Evolutionary conservation across 2,113 vertebrate genomes (phyloP).

Genomic region (Planiliza haematocheilus): DNA sequence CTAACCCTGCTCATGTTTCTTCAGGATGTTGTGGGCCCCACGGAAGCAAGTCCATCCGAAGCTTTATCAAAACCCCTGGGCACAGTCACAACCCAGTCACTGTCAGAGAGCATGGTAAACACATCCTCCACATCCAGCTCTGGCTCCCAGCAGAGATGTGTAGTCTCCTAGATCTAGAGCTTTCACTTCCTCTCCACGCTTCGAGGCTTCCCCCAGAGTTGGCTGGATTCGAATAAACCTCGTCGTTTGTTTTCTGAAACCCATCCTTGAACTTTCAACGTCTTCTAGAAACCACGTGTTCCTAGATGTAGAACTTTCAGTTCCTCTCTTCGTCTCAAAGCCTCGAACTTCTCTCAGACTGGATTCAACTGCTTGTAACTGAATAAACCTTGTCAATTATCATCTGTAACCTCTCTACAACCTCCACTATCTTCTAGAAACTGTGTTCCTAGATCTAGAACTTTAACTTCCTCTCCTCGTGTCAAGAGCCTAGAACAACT

Average conservation of each 20-base stretch:
- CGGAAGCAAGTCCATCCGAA: conserved; percentile 60
- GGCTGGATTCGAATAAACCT: background rate
- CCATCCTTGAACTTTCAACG: background rate
- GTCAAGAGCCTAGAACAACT: background rate
- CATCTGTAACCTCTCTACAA: background rate
- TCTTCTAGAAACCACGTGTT: background rate
- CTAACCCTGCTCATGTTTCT: conserved; percentile 73
- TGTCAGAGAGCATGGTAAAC: conserved; percentile 78
- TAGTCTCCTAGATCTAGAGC: conserved; percentile 77
- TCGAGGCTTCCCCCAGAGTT: background rate
- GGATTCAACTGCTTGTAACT: background rate
- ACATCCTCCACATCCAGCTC: conserved; percentile 69
- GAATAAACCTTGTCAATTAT: background rate
- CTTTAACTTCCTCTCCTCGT: background rate
- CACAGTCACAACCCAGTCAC: conserved; percentile 65
- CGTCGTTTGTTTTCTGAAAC: background rate
- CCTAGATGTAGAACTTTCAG: background rate
- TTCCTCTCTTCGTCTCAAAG: background rate
- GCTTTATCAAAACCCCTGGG: conserved; percentile 54
- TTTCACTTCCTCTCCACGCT: conserved; percentile 12
- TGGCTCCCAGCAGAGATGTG: conserved; percentile 73
- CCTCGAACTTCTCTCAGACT: background rate
- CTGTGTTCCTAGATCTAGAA: background rate
- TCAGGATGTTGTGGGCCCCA: conserved; percentile 64
- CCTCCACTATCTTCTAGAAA: background rate